Evolutionary conservation across 2,797 vertebrate genomes (phyloP).

Genomic region (Austrolebias charrua): DNA sequence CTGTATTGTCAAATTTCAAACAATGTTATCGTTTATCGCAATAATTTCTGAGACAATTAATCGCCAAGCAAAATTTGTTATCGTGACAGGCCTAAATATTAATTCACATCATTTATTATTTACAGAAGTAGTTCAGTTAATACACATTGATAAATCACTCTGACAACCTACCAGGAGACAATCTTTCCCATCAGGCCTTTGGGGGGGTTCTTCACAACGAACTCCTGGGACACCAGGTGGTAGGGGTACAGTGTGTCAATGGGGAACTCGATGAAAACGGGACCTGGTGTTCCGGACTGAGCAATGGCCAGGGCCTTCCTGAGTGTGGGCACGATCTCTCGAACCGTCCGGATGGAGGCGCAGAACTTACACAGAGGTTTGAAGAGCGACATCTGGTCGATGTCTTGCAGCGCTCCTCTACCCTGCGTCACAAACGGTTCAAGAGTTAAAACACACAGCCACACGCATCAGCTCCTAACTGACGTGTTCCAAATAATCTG

Average conservation of each 20-base stretch:
- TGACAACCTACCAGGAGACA: constrained; percentile 82
- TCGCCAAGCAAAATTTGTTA: too few relatives aligned
- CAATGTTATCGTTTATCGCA: too few relatives aligned
- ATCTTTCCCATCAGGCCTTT: constrained; percentile 83
- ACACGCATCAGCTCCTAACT: background rate
- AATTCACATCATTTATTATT: background rate
- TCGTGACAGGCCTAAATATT: background rate
- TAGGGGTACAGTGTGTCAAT: constrained; percentile 93
- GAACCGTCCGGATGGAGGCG: constrained; percentile 81
- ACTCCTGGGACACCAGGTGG: constrained; percentile 88
- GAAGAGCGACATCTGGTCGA: constrained; percentile 93
- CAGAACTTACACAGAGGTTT: constrained; percentile 91
- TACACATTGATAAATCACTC: background rate
- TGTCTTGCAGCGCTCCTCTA: constrained; percentile 91
- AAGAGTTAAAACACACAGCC: background rate
- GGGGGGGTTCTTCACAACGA: constrained; percentile 76
- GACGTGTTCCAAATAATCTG: background rate
- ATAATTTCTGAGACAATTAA: too few relatives aligned
- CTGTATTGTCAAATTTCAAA: too few relatives aligned
- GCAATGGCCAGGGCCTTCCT: constrained; percentile 85
- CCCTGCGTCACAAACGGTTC: constrained; percentile 74
- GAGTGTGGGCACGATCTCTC: constrained; percentile 88
- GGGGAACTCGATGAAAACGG: constrained; percentile 95
- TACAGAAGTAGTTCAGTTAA: background rate
- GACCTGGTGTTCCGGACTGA: constrained; percentile 91